Percentiles rank a stretch among this genome's conserved stretches.
Conservation (phyloP, 1,140 invertebrate species). For the Calliopsis andreniformis region DNA sequence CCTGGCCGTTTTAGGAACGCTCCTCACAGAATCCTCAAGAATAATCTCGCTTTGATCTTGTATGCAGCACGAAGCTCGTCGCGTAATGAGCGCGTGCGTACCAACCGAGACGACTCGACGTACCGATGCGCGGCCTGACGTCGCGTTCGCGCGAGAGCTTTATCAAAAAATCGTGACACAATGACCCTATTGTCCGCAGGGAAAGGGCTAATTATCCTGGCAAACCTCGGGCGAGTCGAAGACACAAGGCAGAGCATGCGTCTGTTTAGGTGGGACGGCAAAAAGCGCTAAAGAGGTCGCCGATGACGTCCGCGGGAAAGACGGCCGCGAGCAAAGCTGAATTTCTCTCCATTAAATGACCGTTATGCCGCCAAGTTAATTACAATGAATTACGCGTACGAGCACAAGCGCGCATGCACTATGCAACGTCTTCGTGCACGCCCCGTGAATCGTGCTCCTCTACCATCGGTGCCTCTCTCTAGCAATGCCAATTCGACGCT, state of each 20-base stretch:
- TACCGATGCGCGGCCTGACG: background rate
- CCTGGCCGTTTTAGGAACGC: background rate
- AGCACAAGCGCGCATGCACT: slow-evolving; percentile 21
- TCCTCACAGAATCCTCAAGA: background rate
- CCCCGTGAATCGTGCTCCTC: background rate
- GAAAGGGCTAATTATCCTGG: slow-evolving; percentile 54
- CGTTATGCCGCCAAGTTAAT: slow-evolving; percentile 69
- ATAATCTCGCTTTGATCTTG: slow-evolving; percentile 36
- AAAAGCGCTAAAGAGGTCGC: slow-evolving; percentile 36
- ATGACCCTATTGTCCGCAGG: slow-evolving; percentile 40
- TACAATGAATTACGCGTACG: slow-evolving; percentile 75
- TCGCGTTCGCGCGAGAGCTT: background rate
- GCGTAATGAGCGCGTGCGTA: slow-evolving; percentile 32
- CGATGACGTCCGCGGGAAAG: slow-evolving; percentile 39
- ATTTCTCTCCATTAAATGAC: slow-evolving; percentile 72
- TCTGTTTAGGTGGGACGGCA: slow-evolving; percentile 6
- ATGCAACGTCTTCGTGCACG: slow-evolving; percentile 1
- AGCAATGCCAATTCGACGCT: background rate
- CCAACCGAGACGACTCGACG: background rate
- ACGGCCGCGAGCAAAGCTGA: slow-evolving; percentile 62
- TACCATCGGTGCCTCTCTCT: background rate
- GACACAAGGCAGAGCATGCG: slow-evolving; percentile 17
- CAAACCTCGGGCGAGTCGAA: slow-evolving; percentile 30
- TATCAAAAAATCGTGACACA: slow-evolving; percentile 41
- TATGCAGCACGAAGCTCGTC: slow-evolving; percentile 23